These are phyloP conservation scores for Nyctalus aviator DNA, from an alignment of 2,797 vertebrate species.

Conservation along the genomic window DNA sequence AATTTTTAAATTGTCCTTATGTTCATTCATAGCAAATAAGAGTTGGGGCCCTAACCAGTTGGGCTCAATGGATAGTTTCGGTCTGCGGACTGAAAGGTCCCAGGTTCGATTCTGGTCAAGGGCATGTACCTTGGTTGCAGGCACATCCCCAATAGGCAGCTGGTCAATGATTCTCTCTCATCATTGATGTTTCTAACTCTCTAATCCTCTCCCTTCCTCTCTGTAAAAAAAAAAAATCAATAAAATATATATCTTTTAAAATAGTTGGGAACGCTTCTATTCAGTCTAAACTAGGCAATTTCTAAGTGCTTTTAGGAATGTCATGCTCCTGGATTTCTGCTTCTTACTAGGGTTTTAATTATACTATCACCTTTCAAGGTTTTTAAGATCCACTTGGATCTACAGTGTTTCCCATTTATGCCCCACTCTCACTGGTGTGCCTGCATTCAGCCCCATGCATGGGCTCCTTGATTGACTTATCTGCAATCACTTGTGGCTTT, in stretches of 20 bases:
- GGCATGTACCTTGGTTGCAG: no score
- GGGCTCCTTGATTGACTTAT: background rate
- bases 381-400: background rate
- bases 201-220: no score
- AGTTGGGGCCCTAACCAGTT: no score
- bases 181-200: no score
- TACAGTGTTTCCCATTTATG: background rate
- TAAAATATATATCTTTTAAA: no score
- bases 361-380: background rate
- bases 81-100: no score
- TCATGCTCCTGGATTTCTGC: background rate
- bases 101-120: no score
- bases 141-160: no score
- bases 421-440: background rate
- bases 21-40: background rate
- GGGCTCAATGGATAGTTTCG: no score
- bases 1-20: background rate
- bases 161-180: no score
- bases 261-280: background rate
- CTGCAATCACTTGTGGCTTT: background rate
- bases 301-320: background rate
- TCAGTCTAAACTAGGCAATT: background rate
- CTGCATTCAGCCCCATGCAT: background rate
- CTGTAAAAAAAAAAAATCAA: no score
- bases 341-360: background rate